A percentile compares a stretch with the other conserved stretches of the same genome.
These are phyloP conservation scores for Zaprionus vittiger DNA, from an alignment of 1,140 invertebrate species.

Conservation along the genomic window DNA sequence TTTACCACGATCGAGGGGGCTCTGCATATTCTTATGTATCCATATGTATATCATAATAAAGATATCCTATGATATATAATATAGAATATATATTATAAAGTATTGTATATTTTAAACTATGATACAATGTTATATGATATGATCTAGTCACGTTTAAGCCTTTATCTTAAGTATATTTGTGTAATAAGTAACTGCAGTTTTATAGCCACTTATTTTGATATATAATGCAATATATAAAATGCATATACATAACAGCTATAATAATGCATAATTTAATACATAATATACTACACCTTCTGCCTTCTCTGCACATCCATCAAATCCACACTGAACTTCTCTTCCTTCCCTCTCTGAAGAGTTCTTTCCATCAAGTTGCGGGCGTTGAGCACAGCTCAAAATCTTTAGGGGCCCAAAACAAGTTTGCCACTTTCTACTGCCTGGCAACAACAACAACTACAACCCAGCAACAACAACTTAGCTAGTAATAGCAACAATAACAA, in stretches of 20 bases:
- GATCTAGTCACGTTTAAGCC: neutral
- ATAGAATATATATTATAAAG: too few relatives aligned
- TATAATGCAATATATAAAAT: too few relatives aligned
- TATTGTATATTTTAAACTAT: too few relatives aligned
- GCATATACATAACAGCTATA: too few relatives aligned
- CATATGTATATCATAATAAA: too few relatives aligned
- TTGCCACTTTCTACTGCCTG: slow-evolving; percentile 61
- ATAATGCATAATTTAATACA: neutral
- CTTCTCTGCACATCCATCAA: slow-evolving; percentile 1
- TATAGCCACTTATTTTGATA: too few relatives aligned
- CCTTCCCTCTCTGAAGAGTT: slow-evolving; percentile 1
- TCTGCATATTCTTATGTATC: too few relatives aligned
- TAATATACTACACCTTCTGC: neutral
- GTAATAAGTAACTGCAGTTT: too few relatives aligned
- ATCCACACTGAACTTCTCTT: too few relatives aligned
- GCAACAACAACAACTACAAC: slow-evolving; percentile 33
- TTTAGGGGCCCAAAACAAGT: slow-evolving; percentile 51
- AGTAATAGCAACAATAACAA: slow-evolving; percentile 38
- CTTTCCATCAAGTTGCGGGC: slow-evolving; percentile 44
- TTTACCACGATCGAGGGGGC: too few relatives aligned
- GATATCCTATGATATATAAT: too few relatives aligned
- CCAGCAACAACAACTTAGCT: slow-evolving; percentile 13
- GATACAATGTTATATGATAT: neutral
- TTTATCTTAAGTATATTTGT: neutral
- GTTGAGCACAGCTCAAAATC: slow-evolving; percentile 19